A percentile compares a stretch with the other conserved stretches of the same genome.
phyloP scores from a whole-genome alignment of 2,113 vertebrate genomes.

The Ciconia boyciana region DNA sequence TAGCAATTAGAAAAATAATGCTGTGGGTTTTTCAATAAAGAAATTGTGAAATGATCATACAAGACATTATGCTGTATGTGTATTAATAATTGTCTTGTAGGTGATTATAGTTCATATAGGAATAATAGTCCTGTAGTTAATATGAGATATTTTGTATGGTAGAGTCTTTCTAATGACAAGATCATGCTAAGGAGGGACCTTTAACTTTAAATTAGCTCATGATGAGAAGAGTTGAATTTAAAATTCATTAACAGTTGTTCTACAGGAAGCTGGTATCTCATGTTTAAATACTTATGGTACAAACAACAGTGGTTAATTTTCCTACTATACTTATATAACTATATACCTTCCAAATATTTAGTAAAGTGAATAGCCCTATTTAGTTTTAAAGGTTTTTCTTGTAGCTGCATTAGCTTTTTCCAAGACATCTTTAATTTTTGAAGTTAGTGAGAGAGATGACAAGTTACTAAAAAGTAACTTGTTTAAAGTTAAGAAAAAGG shows the following conservation, averaged over 20 bases:
- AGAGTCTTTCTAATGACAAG: neutral
- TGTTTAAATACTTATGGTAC: neutral
- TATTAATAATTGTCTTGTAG: neutral
- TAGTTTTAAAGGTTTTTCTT: neutral
- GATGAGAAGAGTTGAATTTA: neutral
- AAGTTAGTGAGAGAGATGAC: neutral
- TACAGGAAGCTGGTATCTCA: neutral
- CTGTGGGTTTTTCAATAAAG: neutral
- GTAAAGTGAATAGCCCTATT: neutral
- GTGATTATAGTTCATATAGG: neutral
- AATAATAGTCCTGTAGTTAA: neutral
- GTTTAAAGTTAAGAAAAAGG: neutral
- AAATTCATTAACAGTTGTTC: neutral
- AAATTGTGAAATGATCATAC: neutral
- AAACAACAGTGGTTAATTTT: neutral
- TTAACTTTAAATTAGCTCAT: neutral
- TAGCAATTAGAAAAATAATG: neutral
- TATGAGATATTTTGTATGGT: neutral
- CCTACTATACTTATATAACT: neutral
- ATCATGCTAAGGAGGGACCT: neutral
- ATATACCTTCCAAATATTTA: neutral
- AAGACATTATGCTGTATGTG: neutral
- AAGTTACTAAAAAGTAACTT: neutral
- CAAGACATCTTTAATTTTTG: neutral
- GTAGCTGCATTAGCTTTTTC: neutral